A percentile compares a stretch with the other conserved stretches of the same genome.
Evolutionary conservation across 1,140 invertebrate genomes (phyloP).

Genomic region (Drosophila nannoptera): DNA sequence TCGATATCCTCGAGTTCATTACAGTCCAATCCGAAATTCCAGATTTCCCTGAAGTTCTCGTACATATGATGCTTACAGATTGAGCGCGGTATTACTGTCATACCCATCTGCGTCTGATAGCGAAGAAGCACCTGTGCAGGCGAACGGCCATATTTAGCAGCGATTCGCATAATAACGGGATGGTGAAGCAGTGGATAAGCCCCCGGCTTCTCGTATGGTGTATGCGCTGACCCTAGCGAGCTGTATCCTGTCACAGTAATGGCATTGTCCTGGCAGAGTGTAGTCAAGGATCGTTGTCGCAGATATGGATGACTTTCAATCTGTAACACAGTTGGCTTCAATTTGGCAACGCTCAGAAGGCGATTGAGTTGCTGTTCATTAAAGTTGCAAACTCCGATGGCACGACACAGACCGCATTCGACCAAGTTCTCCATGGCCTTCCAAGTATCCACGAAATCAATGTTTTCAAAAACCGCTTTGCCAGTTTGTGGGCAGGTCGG

Average conservation of each 20-base stretch:
- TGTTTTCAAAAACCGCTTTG: constrained; percentile 80
- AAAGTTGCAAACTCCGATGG: constrained; percentile 96
- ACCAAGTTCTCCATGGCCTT: constrained; percentile 90
- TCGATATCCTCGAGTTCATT: constrained; percentile 84
- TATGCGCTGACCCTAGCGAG: constrained; percentile 86
- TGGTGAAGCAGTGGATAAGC: constrained; percentile 58
- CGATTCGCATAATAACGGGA: constrained; percentile 81
- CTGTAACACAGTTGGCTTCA: constrained; percentile 88
- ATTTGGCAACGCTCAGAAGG: constrained; percentile 83
- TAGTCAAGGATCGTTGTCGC: constrained; percentile 86
- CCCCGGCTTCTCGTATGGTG: constrained; percentile 69
- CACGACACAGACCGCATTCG: constrained; percentile 84
- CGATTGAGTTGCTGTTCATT: constrained; percentile 89
- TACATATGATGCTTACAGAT: constrained; percentile 84
- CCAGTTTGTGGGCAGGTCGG: constrained; percentile 81
- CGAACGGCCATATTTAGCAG: constrained; percentile 84
- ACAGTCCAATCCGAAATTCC: constrained; percentile 84
- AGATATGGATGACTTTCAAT: constrained; percentile 93
- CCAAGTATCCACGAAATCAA: constrained; percentile 95
- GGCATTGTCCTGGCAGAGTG: constrained; percentile 84
- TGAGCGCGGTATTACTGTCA: constrained; percentile 88
- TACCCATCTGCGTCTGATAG: constrained; percentile 83
- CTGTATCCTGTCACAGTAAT: constrained; percentile 89
- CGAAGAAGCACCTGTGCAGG: constrained; percentile 85
- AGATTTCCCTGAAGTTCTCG: constrained; percentile 86